Evolutionary conservation across 2,888 invertebrate genomes (phyloP).

Genomic region (Chaetogeoica ovagalla): DNA sequence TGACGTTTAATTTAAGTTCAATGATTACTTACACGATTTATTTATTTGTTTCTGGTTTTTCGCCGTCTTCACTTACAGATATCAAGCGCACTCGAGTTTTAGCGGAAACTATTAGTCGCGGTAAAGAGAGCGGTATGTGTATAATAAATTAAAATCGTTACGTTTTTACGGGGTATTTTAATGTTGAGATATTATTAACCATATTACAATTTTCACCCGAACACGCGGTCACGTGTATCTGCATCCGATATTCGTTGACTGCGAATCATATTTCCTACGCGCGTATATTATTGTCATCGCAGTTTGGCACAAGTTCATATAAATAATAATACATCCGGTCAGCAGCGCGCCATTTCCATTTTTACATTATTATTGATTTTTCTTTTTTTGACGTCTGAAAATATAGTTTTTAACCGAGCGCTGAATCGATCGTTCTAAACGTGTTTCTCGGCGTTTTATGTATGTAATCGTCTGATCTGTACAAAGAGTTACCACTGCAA

Average conservation of each 20-base stretch:
- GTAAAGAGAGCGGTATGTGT: no score
- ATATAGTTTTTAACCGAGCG: not conserved
- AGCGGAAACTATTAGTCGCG: no score
- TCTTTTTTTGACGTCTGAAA: no score
- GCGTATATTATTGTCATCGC: constrained; percentile 5
- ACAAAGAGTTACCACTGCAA: no score
- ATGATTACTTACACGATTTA: constrained; percentile 3
- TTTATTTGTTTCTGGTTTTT: constrained; percentile 19
- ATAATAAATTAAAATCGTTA: not conserved
- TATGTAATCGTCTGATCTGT: no score
- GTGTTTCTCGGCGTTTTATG: no score
- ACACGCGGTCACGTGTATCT: not conserved
- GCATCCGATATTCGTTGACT: not conserved
- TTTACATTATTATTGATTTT: no score
- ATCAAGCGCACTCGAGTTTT: not conserved
- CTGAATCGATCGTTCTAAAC: no score
- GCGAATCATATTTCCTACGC: constrained; percentile 6
- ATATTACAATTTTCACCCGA: not conserved
- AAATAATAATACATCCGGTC: not conserved
- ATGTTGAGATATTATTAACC: no score
- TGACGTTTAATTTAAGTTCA: not conserved
- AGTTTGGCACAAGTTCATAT: not conserved
- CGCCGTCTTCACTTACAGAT: not conserved
- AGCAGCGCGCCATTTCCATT: not conserved
- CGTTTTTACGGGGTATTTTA: no score